Evolutionary conservation across 2,113 vertebrate genomes (phyloP).

Genomic region (Plotosus lineatus): DNA sequence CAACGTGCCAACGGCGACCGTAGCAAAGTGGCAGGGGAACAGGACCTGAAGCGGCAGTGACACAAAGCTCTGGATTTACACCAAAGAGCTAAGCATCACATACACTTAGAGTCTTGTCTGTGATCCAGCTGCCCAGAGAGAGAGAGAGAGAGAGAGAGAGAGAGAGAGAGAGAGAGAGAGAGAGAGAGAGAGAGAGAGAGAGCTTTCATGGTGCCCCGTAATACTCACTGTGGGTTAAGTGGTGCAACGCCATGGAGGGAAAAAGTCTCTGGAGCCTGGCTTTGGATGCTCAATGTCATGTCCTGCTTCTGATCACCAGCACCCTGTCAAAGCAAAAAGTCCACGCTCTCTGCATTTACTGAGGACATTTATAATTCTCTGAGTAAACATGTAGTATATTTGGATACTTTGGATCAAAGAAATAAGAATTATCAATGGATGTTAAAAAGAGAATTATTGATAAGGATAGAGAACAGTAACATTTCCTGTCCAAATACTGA

Average conservation of each 20-base stretch:
- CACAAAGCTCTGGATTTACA: conserved; percentile 69
- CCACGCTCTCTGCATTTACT: conserved; percentile 13
- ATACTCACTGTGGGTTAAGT: conserved; percentile 47
- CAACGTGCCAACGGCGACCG: conserved; percentile 60
- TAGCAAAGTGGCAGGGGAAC: conserved; percentile 60
- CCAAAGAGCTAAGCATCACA: conserved; percentile 60
- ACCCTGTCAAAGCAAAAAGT: conserved; percentile 25
- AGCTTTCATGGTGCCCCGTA: conserved; percentile 45
- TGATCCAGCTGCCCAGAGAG: conserved; percentile 38
- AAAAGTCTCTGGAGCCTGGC: conserved; percentile 40
- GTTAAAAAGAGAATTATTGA: background rate
- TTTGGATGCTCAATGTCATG: conserved; percentile 44
- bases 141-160: conserved; percentile 12
- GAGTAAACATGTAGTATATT: conserved; percentile 31
- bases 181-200: conserved; percentile 27
- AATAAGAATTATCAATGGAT: background rate
- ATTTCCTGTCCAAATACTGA: background rate
- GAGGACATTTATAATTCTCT: background rate
- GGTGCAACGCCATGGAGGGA: conserved; percentile 39
- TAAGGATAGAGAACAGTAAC: conserved; percentile 13
- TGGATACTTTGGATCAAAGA: conserved; percentile 3
- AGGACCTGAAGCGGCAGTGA: conserved; percentile 67
- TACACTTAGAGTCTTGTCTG: conserved; percentile 34
- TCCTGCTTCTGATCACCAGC: conserved; percentile 52
- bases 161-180: conserved; percentile 17